Percentiles rank a stretch among this genome's conserved stretches.
These are phyloP conservation scores for Sylvia borin DNA, from an alignment of 2,797 vertebrate genomes.

Conservation along the genomic window DNA sequence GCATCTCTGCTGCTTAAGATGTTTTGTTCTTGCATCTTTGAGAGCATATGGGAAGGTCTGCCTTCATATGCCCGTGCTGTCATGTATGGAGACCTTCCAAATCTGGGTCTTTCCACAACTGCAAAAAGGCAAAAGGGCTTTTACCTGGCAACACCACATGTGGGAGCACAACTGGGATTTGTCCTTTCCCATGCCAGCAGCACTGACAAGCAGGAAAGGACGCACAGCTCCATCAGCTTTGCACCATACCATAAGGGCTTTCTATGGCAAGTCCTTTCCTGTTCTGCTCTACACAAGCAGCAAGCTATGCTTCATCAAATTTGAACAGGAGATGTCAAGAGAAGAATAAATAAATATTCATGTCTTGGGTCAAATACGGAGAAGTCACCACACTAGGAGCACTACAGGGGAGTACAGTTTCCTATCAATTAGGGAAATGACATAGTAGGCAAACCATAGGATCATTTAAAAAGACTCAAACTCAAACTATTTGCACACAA, in stretches of 20 bases:
- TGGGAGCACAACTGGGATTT: not conserved
- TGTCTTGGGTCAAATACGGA: not conserved
- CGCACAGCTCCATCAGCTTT: not conserved
- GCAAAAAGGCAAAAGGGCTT: not conserved
- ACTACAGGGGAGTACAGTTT: rapidly evolving
- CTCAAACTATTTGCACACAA: not conserved
- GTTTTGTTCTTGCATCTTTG: not conserved
- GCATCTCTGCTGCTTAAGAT: not conserved
- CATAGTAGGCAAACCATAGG: not conserved
- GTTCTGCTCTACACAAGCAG: not conserved
- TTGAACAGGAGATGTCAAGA: not conserved
- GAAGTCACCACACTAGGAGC: not conserved
- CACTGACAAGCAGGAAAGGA: not conserved
- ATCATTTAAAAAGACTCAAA: not conserved
- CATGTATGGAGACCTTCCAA: not conserved
- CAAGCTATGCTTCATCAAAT: not conserved
- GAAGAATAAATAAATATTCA: not conserved
- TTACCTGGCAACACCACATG: not conserved
- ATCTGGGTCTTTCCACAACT: not conserved
- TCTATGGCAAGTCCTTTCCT: not conserved
- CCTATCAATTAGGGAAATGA: not conserved
- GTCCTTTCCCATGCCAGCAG: not conserved
- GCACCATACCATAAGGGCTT: not conserved
- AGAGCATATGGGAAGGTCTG: not conserved
- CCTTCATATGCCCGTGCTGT: not conserved